Base-by-base conservation (phyloP, 2,888 invertebrate genomes). In the Ethmia dodecea region DNA sequence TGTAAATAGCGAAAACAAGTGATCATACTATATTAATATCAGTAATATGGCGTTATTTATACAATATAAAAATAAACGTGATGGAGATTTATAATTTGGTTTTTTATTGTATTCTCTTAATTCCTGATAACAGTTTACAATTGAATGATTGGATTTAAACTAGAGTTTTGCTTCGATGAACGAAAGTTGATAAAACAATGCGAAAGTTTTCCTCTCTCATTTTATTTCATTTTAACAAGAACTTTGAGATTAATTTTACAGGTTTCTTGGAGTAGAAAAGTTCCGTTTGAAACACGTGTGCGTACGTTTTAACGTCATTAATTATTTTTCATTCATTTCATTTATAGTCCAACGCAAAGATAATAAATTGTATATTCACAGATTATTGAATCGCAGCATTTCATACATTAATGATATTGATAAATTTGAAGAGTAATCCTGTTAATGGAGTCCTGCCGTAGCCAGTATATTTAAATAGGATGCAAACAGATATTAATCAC, bases 1-100 rank as follows among this genome's bases (percentile, higher is more conserved):
- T 86, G 83, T 83, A 86, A 79, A 86, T 86, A 86, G 83, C 72
- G 51, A 83, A 75, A 76, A 75, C 75, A 83, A 81, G 86, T 86
- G 86, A 86, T 86, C 75, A 75, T 76, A 79, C 73, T 80, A 78
- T 78, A 83, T 78, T 71, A 80, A 76, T 83, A 79, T 76, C 74
- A 68, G 74, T 75, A 79, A 80, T 79, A 81, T 79, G 76, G 71
- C 66, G 76, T 83, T 86, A 84, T 86, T 84, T 84, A 86, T 84
- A 86, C 78, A 81, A 51, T 60, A 33, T 76, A 72, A 69, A 77
- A 78, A 72, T 72, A 81, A 79, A 81, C n/a, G 51, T 68, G 71
- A 79, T 73, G 67, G 75, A 67, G 71, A 79, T 79, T 80, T 83
- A 76, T 76, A 77, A 67, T 51, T 40, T 42, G 42, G 59, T 49